Evolutionary conservation across 2,888 invertebrate genomes (phyloP).

Genomic region (Ectemnius continuus): DNA sequence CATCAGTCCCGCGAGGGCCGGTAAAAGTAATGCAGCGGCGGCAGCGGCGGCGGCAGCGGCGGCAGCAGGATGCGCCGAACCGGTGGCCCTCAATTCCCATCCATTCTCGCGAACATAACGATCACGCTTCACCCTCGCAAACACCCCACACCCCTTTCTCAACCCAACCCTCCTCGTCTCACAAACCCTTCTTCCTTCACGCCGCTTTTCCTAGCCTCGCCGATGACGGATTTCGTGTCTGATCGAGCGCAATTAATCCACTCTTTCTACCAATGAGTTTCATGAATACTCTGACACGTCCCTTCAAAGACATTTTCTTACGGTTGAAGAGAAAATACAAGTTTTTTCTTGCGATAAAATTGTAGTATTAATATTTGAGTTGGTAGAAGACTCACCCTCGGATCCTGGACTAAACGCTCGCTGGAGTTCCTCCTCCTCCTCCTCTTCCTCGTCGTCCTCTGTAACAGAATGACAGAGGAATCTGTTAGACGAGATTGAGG

Average conservation of each 20-base stretch:
- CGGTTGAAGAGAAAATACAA: too few relatives aligned
- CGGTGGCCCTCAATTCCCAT: slow-evolving; percentile 46
- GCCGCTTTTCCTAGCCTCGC: too few relatives aligned
- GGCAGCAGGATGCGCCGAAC: slow-evolving; percentile 46
- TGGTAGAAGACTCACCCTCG: slow-evolving; percentile 61
- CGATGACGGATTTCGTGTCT: not conserved
- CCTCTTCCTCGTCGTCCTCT: slow-evolving; percentile 65
- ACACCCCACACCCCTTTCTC: slow-evolving; percentile 13
- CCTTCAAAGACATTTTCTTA: too few relatives aligned
- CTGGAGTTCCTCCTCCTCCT: slow-evolving; percentile 68
- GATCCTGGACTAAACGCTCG: slow-evolving; percentile 69
- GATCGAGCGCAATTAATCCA: slow-evolving; percentile 3
- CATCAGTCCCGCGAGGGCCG: slow-evolving; percentile 60
- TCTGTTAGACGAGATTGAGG: too few relatives aligned
- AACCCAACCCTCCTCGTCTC: too few relatives aligned
- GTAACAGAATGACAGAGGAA: slow-evolving; percentile 8
- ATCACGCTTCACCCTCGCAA: slow-evolving; percentile 23
- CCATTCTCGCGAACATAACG: slow-evolving; percentile 50
- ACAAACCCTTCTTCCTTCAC: too few relatives aligned
- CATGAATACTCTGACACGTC: too few relatives aligned
- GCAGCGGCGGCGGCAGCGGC: slow-evolving; percentile 18
- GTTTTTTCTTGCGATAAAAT: not conserved
- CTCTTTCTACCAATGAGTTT: too few relatives aligned
- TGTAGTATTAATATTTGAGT: not conserved
- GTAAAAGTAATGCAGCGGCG: slow-evolving; percentile 60